Percentiles rank a stretch among this genome's conserved stretches.
phyloP scores from a whole-genome alignment of 2,113 vertebrate species.

The Phylloscopus whistleri region DNA sequence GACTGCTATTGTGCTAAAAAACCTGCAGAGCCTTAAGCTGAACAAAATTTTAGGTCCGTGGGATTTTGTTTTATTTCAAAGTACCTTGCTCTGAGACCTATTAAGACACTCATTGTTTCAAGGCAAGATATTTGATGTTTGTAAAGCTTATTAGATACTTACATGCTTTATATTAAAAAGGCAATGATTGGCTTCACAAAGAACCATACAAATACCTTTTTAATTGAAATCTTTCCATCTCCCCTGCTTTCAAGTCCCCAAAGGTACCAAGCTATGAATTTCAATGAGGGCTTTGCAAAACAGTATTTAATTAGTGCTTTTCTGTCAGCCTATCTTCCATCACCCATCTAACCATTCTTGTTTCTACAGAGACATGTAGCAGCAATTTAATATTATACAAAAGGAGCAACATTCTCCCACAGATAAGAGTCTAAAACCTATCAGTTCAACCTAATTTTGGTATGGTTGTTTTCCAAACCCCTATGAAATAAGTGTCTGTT shows the following conservation, averaged over 20 bases:
- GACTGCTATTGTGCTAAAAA: background rate
- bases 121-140: background rate
- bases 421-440: conserved; percentile 7
- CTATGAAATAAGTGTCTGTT: background rate
- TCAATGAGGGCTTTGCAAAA: conserved; percentile 80
- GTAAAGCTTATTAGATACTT: background rate
- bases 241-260: conserved; percentile 62
- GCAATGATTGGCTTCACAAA: conserved; percentile 18
- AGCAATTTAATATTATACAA: conserved; percentile 11
- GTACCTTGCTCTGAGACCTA: background rate
- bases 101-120: conserved; percentile 7
- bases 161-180: conserved; percentile 25
- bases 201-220: conserved; percentile 77
- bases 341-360: conserved; percentile 23
- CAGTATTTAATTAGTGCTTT: conserved; percentile 74
- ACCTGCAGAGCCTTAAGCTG: background rate
- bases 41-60: background rate
- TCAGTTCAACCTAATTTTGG: background rate
- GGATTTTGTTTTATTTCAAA: conserved; percentile 3
- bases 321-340: conserved; percentile 66
- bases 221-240: conserved; percentile 80
- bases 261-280: conserved; percentile 84
- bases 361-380: background rate
- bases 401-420: conserved; percentile 3
- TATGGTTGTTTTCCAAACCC: background rate